Conservation (phyloP, 1,140 invertebrate genomes). For the Papilio helenus region DNA sequence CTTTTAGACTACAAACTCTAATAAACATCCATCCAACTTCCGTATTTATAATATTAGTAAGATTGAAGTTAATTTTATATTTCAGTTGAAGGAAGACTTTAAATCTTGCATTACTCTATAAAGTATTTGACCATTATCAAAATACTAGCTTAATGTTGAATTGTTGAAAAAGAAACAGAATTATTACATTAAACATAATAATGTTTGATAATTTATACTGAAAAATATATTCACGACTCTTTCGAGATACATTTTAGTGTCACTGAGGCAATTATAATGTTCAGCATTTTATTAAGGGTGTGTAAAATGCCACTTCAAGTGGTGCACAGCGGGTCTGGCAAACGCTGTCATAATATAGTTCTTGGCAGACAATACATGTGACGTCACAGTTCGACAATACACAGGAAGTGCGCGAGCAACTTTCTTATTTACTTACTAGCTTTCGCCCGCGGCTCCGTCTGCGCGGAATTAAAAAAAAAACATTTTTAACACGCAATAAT, state of each 20-base stretch:
- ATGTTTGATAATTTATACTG: neutral
- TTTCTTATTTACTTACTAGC: neutral
- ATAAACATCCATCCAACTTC: too few relatives aligned
- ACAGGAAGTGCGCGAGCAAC: neutral
- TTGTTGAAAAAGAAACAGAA: too few relatives aligned
- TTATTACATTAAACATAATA: neutral
- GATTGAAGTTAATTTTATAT: too few relatives aligned
- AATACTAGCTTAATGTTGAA: too few relatives aligned
- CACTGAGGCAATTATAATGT: conserved; percentile 11
- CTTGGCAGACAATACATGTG: conserved; percentile 16
- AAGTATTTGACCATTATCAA: too few relatives aligned
- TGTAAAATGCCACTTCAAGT: conserved; percentile 25
- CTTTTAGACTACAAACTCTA: too few relatives aligned
- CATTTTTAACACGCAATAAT: neutral
- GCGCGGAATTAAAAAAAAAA: neutral
- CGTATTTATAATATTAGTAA: too few relatives aligned
- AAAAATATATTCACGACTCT: neutral
- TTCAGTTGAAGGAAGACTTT: too few relatives aligned
- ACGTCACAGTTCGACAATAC: conserved; percentile 13
- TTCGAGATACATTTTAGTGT: neutral
- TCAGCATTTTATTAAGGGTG: conserved; percentile 25
- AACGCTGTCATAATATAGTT: conserved; percentile 21
- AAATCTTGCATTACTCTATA: too few relatives aligned
- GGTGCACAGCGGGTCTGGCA: neutral
- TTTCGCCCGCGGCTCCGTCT: too few relatives aligned